These are phyloP conservation scores for Erythrocebus patas DNA, from an alignment of 2,113 vertebrate genomes.

Conservation along the genomic window DNA sequence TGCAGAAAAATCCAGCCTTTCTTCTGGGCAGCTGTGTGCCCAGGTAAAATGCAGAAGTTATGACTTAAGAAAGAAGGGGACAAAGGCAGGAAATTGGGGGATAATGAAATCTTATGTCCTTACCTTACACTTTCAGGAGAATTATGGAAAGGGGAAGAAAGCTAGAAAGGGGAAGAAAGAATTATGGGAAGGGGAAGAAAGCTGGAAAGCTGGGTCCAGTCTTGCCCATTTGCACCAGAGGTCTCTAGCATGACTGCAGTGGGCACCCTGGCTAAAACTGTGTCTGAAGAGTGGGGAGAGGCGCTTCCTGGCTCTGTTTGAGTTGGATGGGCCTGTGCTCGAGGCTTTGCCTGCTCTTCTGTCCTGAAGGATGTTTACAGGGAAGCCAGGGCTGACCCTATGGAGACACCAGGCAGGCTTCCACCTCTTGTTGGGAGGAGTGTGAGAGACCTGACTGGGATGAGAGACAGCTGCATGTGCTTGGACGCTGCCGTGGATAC, in stretches of 20 bases:
- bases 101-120: not conserved
- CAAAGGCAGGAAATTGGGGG: not conserved
- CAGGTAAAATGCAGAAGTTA: not conserved
- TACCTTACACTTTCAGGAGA: not conserved
- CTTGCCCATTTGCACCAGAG: too few species aligned
- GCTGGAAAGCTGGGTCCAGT: too few species aligned
- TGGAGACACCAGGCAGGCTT: not conserved
- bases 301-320: not conserved
- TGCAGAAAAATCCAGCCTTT: not conserved
- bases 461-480: too few species aligned
- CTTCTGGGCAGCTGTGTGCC: not conserved
- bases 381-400: not conserved
- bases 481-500: not conserved
- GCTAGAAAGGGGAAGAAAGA: not conserved
- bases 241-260: not conserved
- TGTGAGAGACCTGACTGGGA: not conserved
- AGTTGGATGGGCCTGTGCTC: not conserved
- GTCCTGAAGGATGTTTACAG: not conserved
- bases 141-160: not conserved
- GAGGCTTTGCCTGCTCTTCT: not conserved
- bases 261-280: not conserved
- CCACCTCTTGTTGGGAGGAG: not conserved
- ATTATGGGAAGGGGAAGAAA: not conserved
- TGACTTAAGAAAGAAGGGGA: not conserved
- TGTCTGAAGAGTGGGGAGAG: not conserved